Evolutionary conservation across 2,797 vertebrate species (phyloP).

Genomic region (Holocentrus rufus): DNA sequence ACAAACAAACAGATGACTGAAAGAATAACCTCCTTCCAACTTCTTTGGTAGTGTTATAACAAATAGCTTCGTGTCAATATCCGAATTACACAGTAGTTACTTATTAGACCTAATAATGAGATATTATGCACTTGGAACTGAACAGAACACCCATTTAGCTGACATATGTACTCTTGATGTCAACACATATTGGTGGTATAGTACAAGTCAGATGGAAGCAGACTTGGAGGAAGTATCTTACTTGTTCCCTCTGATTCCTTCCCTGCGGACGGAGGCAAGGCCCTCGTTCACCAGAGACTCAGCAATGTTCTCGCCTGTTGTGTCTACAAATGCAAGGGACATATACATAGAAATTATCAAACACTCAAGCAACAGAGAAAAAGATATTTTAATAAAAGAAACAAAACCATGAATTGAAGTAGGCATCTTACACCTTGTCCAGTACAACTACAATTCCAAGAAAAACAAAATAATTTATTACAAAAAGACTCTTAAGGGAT

Average conservation of each 20-base stretch:
- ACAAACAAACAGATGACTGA: no score
- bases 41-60: background rate
- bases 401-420: no score
- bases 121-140: background rate
- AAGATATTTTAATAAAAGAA: no score
- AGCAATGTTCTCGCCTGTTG: constrained; percentile 92
- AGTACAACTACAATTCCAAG: background rate
- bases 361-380: background rate
- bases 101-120: background rate
- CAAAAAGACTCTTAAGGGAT: background rate
- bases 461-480: background rate
- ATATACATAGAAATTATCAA: background rate
- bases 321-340: constrained; percentile 80
- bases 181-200: background rate
- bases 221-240: constrained; percentile 60
- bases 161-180: background rate
- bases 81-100: background rate
- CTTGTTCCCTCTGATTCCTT: constrained; percentile 92
- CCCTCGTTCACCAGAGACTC: constrained; percentile 93
- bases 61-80: background rate
- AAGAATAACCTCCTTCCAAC: background rate
- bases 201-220: background rate
- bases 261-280: constrained; percentile 90
- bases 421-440: no score
- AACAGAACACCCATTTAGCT: background rate